Percentiles rank a stretch among this genome's conserved stretches.
phyloP scores from a whole-genome alignment of 2,113 vertebrate species.

The Ornithorhynchus anatinus region DNA sequence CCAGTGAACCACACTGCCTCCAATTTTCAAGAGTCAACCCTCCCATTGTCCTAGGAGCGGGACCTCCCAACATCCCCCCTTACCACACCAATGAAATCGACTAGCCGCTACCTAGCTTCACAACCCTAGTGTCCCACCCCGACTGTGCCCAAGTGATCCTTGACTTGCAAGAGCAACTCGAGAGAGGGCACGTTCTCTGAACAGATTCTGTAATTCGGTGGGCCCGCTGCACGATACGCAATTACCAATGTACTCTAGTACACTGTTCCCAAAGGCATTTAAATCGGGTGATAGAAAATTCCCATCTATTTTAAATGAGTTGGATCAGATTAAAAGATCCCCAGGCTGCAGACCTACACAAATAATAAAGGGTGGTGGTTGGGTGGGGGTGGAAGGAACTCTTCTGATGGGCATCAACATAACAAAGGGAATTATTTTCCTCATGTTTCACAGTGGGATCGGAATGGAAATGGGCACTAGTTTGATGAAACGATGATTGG shows the following conservation, averaged over 20 bases:
- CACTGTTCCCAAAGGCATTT: constrained; percentile 29
- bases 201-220: not conserved
- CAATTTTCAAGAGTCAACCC: not conserved
- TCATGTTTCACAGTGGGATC: not conserved
- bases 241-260: constrained; percentile 6
- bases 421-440: not conserved
- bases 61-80: not conserved
- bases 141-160: not conserved
- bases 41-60: no score
- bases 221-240: not conserved
- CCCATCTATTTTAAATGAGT: constrained; percentile 48
- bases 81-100: not conserved
- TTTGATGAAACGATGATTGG: not conserved
- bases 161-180: not conserved
- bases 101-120: no score
- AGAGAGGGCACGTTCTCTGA: no score
- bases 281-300: constrained; percentile 31
- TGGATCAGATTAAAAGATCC: constrained; percentile 34
- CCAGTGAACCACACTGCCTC: not conserved
- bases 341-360: constrained; percentile 17
- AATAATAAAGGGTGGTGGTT: not conserved
- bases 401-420: constrained; percentile 1
- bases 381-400: not conserved
- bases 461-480: not conserved
- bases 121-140: not conserved